These are phyloP conservation scores for Cassiopea xamachana DNA, from an alignment of 30 jellyfish, hydroid and myxozoan species.

Conservation along the genomic window DNA sequence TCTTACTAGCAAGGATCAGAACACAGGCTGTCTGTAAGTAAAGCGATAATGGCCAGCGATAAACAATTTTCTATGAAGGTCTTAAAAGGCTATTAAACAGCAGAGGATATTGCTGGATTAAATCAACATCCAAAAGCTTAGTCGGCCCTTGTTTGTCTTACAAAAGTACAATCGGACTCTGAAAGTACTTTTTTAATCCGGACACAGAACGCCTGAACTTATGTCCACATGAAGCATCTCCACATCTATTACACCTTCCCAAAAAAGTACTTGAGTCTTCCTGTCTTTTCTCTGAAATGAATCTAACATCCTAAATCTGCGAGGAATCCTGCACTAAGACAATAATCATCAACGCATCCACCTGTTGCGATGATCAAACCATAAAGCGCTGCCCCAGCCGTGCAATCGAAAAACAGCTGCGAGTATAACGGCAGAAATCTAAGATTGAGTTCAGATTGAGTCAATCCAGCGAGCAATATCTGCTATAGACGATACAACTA, in stretches of 20 bases:
- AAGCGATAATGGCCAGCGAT: background rate
- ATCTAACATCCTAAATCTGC: background rate
- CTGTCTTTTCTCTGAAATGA: background rate
- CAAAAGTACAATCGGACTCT: background rate
- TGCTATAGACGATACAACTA: background rate
- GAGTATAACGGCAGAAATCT: background rate
- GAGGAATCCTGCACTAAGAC: background rate
- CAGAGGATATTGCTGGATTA: background rate
- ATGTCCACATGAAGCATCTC: background rate
- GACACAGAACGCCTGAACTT: background rate
- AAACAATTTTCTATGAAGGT: background rate
- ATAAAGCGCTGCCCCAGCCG: background rate
- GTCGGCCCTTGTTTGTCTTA: slow-evolving; percentile 12
- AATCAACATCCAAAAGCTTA: slow-evolving; percentile 4
- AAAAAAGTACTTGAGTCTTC: background rate
- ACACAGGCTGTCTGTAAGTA: background rate
- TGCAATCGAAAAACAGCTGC: background rate
- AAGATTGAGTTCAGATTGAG: background rate
- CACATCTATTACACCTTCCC: background rate
- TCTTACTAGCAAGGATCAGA: background rate
- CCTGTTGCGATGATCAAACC: background rate
- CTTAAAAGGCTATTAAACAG: background rate
- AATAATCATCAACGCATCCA: background rate
- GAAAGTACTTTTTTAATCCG: background rate
- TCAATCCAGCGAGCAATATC: background rate